Conservation (phyloP, 2,888 invertebrate species). For the Drosophila picticornis region DNA sequence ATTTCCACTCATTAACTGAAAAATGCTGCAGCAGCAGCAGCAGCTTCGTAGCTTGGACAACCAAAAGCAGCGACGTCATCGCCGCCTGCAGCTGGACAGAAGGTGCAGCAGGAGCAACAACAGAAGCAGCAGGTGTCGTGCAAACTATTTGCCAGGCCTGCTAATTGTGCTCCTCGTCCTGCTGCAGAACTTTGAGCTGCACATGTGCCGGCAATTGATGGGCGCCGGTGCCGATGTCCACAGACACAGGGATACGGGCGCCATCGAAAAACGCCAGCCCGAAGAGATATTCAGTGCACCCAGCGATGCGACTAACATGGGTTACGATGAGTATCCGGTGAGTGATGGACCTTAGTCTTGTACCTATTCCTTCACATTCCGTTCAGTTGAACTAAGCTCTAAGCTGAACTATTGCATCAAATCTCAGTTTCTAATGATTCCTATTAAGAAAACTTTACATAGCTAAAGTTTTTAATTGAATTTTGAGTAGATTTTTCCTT, state of each 20-base stretch:
- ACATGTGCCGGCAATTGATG: slow-evolving; percentile 71
- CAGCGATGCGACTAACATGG: slow-evolving; percentile 69
- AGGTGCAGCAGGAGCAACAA: slow-evolving; percentile 14
- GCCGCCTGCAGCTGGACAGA: slow-evolving; percentile 32
- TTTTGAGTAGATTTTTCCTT: not conserved
- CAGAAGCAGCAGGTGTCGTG: slow-evolving; percentile 13
- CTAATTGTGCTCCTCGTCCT: slow-evolving; percentile 70
- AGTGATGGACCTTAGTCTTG: slow-evolving; percentile 41
- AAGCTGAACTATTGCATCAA: not conserved
- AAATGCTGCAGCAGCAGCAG: slow-evolving; percentile 27
- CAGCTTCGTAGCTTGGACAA: slow-evolving; percentile 2
- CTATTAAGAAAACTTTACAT: not conserved
- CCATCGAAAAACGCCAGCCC: slow-evolving; percentile 48
- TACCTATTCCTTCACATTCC: not conserved
- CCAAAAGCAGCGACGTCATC: slow-evolving; percentile 29
- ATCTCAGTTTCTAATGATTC: not conserved
- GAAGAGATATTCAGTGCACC: slow-evolving; percentile 81
- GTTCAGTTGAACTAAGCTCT: not conserved
- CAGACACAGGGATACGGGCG: slow-evolving; percentile 7
- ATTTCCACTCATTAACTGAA: slow-evolving; percentile 6
- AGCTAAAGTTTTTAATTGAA: not conserved
- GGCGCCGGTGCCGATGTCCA: slow-evolving; percentile 10
- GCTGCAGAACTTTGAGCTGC: slow-evolving; percentile 71
- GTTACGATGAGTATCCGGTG: slow-evolving; percentile 85
- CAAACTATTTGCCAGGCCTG: slow-evolving; percentile 64